Conservation (phyloP, 2,113 vertebrate genomes). For the Lagopus leucura region DNA sequence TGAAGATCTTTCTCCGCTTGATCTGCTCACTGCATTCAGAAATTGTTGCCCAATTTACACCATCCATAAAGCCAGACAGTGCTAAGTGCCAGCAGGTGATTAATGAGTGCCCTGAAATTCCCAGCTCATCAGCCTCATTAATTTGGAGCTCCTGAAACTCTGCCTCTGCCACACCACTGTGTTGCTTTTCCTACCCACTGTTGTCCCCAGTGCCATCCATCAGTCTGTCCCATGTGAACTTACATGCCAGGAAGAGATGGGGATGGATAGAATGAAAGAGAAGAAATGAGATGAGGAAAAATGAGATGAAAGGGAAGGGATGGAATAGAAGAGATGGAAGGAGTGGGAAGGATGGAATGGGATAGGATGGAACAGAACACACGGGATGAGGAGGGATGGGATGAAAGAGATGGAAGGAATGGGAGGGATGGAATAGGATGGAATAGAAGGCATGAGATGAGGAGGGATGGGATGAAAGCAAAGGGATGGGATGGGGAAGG, state of each 20-base stretch:
- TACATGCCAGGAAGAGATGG: fast-evolving
- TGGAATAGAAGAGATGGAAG: background rate
- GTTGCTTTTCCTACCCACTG: background rate
- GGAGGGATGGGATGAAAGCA: too few species aligned
- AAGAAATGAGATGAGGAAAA: background rate
- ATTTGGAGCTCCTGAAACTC: background rate
- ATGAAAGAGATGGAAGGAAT: too few species aligned
- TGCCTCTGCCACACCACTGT: fast-evolving
- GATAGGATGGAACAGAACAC: background rate
- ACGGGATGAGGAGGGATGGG: too few species aligned
- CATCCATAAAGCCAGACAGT: background rate
- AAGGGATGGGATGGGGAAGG: too few species aligned
- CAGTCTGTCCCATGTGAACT: background rate
- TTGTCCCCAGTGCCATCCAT: background rate
- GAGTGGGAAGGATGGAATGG: background rate
- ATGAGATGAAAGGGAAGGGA: background rate
- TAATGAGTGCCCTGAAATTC: background rate
- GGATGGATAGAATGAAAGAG: background rate
- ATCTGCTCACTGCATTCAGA: fast-evolving
- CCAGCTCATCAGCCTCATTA: background rate
- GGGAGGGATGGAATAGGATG: background rate
- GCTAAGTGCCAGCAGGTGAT: fast-evolving
- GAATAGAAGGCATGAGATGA: too few species aligned
- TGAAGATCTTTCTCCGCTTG: background rate
- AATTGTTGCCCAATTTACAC: fast-evolving